Evolutionary conservation across 2,113 vertebrate species (phyloP).

Genomic region (Hoplias malabaricus): DNA sequence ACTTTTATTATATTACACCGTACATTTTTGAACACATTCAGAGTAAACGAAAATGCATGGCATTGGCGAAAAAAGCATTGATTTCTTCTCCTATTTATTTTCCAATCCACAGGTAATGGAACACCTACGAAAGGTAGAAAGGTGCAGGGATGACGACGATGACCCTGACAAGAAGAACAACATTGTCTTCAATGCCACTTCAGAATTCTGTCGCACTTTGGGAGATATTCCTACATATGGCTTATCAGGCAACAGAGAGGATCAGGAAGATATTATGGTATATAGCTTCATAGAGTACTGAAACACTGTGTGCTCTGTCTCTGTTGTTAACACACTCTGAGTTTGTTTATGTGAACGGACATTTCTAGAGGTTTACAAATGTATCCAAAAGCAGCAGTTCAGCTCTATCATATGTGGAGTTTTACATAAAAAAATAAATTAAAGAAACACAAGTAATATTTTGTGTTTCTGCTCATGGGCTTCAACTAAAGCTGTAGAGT

Average conservation of each 20-base stretch:
- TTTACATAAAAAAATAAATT: no score
- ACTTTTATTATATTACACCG: neutral
- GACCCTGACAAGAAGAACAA: slow-evolving; percentile 79
- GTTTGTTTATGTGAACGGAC: neutral
- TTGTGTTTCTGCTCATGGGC: no score
- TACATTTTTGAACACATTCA: neutral
- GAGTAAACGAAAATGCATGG: neutral
- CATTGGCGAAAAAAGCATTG: no score
- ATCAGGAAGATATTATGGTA: slow-evolving; percentile 89
- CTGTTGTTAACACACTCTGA: neutral
- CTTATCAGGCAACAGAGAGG: slow-evolving; percentile 87
- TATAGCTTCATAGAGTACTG: neutral
- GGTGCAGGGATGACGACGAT: slow-evolving; percentile 50
- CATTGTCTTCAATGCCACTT: slow-evolving; percentile 89
- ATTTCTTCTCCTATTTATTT: neutral
- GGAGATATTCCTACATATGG: slow-evolving; percentile 92
- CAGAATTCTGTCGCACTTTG: slow-evolving; percentile 88
- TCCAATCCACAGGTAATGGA: slow-evolving; percentile 55
- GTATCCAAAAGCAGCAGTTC: no score
- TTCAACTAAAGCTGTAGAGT: no score
- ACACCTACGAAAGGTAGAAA: slow-evolving; percentile 49
- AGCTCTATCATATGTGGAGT: no score
- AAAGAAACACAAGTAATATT: no score
- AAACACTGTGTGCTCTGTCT: neutral
- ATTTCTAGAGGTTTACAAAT: neutral